Conservation (phyloP, 30 jellyfish, hydroid and myxozoan species). For the Nemopilema nomurai region DNA sequence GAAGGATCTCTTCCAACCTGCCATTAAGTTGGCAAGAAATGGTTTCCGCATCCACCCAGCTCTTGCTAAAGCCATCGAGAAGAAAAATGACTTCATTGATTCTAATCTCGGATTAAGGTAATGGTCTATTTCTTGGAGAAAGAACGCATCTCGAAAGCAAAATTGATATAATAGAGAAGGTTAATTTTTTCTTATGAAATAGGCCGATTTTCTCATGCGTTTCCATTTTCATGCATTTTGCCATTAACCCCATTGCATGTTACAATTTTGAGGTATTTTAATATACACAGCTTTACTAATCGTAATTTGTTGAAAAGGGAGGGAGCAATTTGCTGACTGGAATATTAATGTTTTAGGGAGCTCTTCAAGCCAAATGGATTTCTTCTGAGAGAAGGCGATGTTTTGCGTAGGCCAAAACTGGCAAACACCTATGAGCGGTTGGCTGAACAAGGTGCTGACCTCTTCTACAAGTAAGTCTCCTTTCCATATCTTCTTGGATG, state of each 20-base stretch:
- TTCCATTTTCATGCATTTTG: too few relatives aligned
- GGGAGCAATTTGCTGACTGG: too few relatives aligned
- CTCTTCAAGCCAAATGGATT: constrained; percentile 98
- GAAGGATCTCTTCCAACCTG: constrained; percentile 92
- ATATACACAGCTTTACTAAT: too few relatives aligned
- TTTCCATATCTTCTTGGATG: background rate
- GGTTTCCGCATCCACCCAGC: constrained; percentile 98
- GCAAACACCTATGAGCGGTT: constrained; percentile 91
- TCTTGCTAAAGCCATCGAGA: constrained; percentile 89
- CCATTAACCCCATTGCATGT: too few relatives aligned
- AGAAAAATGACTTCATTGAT: constrained; percentile 89
- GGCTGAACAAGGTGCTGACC: constrained; percentile 94
- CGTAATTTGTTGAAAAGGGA: too few relatives aligned
- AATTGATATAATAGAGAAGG: too few relatives aligned
- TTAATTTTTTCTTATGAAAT: too few relatives aligned
- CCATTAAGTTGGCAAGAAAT: constrained; percentile 86
- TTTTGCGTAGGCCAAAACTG: constrained; percentile 89
- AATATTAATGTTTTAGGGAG: constrained; percentile 89
- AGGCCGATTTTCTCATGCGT: too few relatives aligned
- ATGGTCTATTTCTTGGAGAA: too few relatives aligned
- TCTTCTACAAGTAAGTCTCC: constrained; percentile 90
- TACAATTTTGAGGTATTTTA: too few relatives aligned
- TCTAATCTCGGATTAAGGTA: constrained; percentile 97
- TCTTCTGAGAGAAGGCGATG: constrained; percentile 82
- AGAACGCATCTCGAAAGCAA: too few relatives aligned